These are phyloP conservation scores for Caenorhabditis angaria DNA, from an alignment of 2,888 invertebrate species.

Conservation along the genomic window DNA sequence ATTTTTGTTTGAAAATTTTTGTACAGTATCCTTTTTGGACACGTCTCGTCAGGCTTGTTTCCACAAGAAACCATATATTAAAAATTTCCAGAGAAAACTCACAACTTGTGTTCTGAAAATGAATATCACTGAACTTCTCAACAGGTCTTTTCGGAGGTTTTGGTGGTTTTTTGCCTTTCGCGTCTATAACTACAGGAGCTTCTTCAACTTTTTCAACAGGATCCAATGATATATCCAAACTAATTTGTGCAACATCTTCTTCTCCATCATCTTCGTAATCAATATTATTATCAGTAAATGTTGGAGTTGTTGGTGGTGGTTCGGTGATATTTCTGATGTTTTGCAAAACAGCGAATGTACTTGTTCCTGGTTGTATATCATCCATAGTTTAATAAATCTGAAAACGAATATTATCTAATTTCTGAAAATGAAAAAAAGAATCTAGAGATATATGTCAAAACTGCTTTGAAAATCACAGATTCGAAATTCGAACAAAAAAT, in stretches of 20 bases:
- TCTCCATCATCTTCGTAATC: not conserved
- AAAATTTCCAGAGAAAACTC: not conserved
- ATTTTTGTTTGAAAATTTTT: constrained; percentile 1
- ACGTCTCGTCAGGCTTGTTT: no score
- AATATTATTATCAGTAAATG: not conserved
- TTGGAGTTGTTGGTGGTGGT: not conserved
- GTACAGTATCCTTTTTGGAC: no score
- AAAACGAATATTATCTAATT: not conserved
- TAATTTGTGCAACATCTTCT: not conserved
- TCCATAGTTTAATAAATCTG: not conserved
- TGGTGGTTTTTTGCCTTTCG: not conserved
- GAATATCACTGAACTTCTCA: not conserved
- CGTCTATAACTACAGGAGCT: not conserved
- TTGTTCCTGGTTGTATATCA: not conserved
- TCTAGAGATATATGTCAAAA: no score
- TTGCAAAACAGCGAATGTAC: not conserved
- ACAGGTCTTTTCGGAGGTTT: not conserved
- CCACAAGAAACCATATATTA: not conserved
- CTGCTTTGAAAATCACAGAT: not conserved
- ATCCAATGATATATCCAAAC: not conserved
- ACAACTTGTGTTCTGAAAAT: constrained; percentile 34
- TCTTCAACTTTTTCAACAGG: not conserved
- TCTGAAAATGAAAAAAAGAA: no score
- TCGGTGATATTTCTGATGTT: not conserved
- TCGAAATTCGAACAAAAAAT: not conserved